phyloP scores from a whole-genome alignment of 2,888 invertebrate genomes.

The Melanargia galathea region DNA sequence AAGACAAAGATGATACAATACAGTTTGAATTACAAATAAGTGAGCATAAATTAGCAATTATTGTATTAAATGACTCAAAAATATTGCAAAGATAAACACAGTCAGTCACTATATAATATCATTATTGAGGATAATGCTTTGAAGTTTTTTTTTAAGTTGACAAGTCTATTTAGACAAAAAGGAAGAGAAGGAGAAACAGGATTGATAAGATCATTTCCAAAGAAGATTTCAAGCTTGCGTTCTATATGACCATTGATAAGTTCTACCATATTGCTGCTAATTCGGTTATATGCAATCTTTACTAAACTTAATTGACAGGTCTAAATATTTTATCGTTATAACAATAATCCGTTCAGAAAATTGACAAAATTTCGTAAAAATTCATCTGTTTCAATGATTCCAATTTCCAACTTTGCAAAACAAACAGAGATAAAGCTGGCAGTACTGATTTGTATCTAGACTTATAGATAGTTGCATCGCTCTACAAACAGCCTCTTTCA shows the following conservation, averaged over 20 bases:
- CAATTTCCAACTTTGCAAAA: background rate
- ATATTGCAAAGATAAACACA: no score
- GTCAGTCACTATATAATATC: no score
- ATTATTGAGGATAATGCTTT: background rate
- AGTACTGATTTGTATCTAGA: conserved; percentile 1
- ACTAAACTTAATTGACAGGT: no score
- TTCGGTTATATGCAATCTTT: no score
- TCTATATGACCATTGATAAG: background rate
- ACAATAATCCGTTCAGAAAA: no score
- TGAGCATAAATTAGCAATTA: no score
- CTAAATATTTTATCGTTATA: no score
- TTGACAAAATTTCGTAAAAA: background rate
- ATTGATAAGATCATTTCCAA: background rate
- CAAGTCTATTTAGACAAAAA: background rate
- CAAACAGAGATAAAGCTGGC: background rate
- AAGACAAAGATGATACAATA: no score
- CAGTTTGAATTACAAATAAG: background rate
- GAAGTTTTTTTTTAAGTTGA: background rate
- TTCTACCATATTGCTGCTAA: no score
- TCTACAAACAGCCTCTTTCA: conserved; percentile 74
- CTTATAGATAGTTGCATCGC: conserved; percentile 55
- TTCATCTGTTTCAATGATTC: background rate
- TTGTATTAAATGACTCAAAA: no score
- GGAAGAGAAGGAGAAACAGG: background rate
- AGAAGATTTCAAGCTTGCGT: background rate